Conservation (phyloP, 35 echinoderm and acorn worm genomes). For the Apostichopus japonicus region DNA sequence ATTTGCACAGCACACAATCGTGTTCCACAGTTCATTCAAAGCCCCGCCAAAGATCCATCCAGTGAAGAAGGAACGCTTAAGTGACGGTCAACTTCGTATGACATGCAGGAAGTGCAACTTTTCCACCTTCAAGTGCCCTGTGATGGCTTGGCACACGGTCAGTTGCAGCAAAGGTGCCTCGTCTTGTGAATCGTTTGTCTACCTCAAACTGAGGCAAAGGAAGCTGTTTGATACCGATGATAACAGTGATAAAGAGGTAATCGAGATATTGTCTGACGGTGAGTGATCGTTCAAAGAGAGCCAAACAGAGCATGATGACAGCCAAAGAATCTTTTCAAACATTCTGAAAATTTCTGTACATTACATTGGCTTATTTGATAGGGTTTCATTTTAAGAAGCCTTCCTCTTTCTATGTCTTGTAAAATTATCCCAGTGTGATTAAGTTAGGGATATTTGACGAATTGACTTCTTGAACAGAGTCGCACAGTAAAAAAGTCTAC, state of each 20-base stretch:
- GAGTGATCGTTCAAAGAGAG: neutral
- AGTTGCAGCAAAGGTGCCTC: constrained; percentile 32
- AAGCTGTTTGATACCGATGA: constrained; percentile 33
- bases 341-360: too few relatives aligned
- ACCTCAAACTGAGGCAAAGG: constrained; percentile 41
- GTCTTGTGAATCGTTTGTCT: constrained; percentile 52
- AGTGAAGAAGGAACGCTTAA: constrained; percentile 26
- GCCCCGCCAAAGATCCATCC: constrained; percentile 52
- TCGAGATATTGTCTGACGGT: constrained; percentile 53
- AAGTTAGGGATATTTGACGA: too few relatives aligned
- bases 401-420: too few relatives aligned
- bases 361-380: too few relatives aligned
- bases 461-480: too few relatives aligned
- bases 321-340: too few relatives aligned
- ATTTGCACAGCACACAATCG: constrained; percentile 55
- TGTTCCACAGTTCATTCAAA: constrained; percentile 52
- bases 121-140: neutral
- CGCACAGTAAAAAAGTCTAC: too few relatives aligned
- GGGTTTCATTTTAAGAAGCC: too few relatives aligned
- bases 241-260: constrained; percentile 34
- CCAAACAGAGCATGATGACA: too few relatives aligned
- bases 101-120: constrained; percentile 46
- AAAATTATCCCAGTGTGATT: too few relatives aligned
- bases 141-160: constrained; percentile 55
- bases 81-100: neutral